phyloP scores from a whole-genome alignment of 2,888 invertebrate species.

The Perizoma flavofasciatum region DNA sequence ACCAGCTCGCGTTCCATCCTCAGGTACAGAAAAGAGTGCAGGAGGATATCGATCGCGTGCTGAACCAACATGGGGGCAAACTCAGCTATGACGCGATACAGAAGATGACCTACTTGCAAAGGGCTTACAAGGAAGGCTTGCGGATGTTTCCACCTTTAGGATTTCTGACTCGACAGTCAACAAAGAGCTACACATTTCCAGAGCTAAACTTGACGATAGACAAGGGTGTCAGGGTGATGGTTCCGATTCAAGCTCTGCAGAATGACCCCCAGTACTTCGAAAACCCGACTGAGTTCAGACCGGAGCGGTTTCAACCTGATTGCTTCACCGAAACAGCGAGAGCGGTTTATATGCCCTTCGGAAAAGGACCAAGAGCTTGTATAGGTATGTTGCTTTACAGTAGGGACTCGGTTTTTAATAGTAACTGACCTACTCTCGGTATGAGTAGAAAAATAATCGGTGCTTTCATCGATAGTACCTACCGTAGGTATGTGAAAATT shows the following conservation, averaged over 20 bases:
- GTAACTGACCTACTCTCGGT: too few relatives aligned
- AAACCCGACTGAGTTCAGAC: constrained; percentile 43
- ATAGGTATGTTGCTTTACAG: constrained; percentile 37
- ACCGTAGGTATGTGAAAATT: too few relatives aligned
- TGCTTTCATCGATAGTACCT: too few relatives aligned
- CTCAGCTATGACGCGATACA: constrained; percentile 48
- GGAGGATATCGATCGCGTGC: constrained; percentile 50
- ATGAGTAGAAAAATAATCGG: too few relatives aligned
- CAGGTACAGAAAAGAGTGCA: constrained; percentile 52
- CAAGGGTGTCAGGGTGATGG: constrained; percentile 42
- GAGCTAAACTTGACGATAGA: constrained; percentile 41
- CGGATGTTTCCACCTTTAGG: constrained; percentile 47
- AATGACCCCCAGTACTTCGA: constrained; percentile 44
- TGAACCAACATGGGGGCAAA: constrained; percentile 44
- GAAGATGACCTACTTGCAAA: constrained; percentile 46
- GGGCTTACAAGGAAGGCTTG: constrained; percentile 48
- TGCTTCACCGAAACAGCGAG: constrained; percentile 25
- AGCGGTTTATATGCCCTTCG: constrained; percentile 44
- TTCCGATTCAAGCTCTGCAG: constrained; percentile 44
- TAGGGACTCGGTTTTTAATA: too few relatives aligned
- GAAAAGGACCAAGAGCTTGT: constrained; percentile 46
- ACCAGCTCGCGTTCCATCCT: constrained; percentile 55
- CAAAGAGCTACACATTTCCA: constrained; percentile 27
- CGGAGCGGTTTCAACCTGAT: constrained; percentile 41
- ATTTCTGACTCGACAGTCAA: constrained; percentile 43